Base-by-base conservation (phyloP, 2,113 vertebrate species). In the Sebastes schlegelii region DNA sequence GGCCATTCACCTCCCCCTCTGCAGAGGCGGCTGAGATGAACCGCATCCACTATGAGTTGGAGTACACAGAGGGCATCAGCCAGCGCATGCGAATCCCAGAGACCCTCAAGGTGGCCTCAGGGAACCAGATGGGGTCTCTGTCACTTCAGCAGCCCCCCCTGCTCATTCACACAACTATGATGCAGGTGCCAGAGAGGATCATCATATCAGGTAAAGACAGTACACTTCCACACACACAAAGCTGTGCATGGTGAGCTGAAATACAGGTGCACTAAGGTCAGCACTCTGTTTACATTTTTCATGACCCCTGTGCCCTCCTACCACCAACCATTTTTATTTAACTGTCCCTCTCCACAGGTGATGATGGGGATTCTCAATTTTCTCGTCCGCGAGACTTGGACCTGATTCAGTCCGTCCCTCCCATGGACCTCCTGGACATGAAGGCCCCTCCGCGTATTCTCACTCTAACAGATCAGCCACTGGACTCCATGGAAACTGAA, bases 181-280 rank as follows among this genome's bases (percentile, higher is more conserved):
- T 99, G 98, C 97, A 98, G 34, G 98, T 99, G 65, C 98, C 98
- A 19, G 98, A 99, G 86, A 95, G 98, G 91, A 98, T 99, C 85
- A 94, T 99, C 8, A 95, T 99, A 48, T 95, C 97, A 96, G 97
- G 98, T 98, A 93, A 83, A 72, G 52, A 63, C 5, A 19, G 16
- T 58, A 16, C 8, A 34, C 19, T 5, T 12, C 4, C 42, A 45
- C 16, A 55, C 8, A 0, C 62, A 46, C 34, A 16, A 12, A 61
- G 49, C 5, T 54, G 4, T 67, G 11, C 12, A 34, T 21, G 4
- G 10, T 17, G 21, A 42, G 11, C 63, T 26, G 13, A 26, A 14
- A 64, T 3, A n/a, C 26, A 45, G 9, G 12, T 64, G 58, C 12
- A 43, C 48, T 5, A 1, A 48, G 10, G 57, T 48, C 40, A 48